Base-by-base conservation (phyloP, 2,113 vertebrate genomes). In the Urocolius indicus region DNA sequence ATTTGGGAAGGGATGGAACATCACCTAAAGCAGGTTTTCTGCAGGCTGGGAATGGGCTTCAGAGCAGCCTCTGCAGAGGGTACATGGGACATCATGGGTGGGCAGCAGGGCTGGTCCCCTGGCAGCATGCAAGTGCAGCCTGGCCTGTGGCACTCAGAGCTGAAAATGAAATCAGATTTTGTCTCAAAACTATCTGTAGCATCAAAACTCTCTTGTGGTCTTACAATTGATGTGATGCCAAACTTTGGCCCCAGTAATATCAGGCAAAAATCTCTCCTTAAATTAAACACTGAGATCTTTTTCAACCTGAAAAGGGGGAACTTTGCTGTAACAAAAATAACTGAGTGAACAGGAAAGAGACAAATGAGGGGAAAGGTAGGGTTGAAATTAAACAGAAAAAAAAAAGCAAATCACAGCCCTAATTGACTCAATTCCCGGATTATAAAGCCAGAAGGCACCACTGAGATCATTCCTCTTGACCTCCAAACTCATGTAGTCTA, bases 361-460 rank as follows among this genome's bases (percentile, higher is more conserved):
- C 26, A 78, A 84, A 75, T 77, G 45, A 87, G 52, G 22, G 49
- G 45, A 84, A 87, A 72, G 54, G 67, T 62, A 76, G 8, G 3
- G n/a, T 32, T 87, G 69, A 52, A 90, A 93, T 94, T 73, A 82
- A 89, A 61, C 49, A 76, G 38, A 13, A 32, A 24, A n/a, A 27
- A 54, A 73, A 67, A 74, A 71, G 38, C 65, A 71, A 81, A 74
- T 83, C 72, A 63, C 22, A 55, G 61, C 55, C 58, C 74, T 84
- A 90, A 94, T 83, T 94, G 72, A 92, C 45, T 93, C 62, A 79
- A 79, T 83, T 85, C 69, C 49, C 83, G 94, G 71, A 58, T 88
- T 92, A 49, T 55, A 88, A 95, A 93, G 78, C 62, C 54, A 93
- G 90, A 79, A 94, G 46, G 82, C 82, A 85, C 52, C 75, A 52